Evolutionary conservation across 2,888 invertebrate genomes (phyloP).

Genomic region (Tinea semifulvella): DNA sequence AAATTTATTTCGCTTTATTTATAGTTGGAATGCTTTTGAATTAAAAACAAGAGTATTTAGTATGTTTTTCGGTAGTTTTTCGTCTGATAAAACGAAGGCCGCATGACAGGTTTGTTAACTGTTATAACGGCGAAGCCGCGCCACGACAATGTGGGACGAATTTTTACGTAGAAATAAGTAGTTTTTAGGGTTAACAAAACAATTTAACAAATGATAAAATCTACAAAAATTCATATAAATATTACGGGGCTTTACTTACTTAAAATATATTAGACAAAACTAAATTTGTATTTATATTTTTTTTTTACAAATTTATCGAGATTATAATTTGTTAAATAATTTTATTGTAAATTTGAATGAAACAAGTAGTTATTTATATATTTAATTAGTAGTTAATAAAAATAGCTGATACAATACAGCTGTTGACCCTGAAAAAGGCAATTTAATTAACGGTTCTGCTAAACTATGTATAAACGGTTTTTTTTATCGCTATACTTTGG

Average conservation of each 20-base stretch:
- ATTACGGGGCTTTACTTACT: too few species aligned
- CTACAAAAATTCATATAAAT: too few species aligned
- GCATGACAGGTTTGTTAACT: slow-evolving; percentile 57
- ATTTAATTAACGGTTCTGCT: background rate
- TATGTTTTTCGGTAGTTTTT: slow-evolving; percentile 31
- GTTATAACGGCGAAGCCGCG: slow-evolving; percentile 46
- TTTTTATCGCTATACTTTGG: background rate
- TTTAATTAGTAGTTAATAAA: too few species aligned
- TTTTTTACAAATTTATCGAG: too few species aligned
- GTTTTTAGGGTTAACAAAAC: slow-evolving; percentile 7
- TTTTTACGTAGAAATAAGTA: slow-evolving; percentile 10
- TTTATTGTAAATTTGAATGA: too few species aligned
- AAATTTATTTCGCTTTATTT: background rate
- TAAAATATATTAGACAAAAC: too few species aligned
- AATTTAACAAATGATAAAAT: too few species aligned
- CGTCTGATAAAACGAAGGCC: slow-evolving; percentile 54
- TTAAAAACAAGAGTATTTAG: slow-evolving; percentile 1
- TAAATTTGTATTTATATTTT: too few species aligned
- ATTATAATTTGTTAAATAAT: too few species aligned
- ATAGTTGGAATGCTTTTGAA: background rate
- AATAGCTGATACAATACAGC: too few species aligned
- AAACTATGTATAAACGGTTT: background rate
- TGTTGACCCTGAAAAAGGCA: background rate
- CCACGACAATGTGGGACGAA: slow-evolving; percentile 11
- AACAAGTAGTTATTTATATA: too few species aligned